phyloP scores from a whole-genome alignment of 2,797 vertebrate genomes.

The Pseudochromis fuscus region DNA sequence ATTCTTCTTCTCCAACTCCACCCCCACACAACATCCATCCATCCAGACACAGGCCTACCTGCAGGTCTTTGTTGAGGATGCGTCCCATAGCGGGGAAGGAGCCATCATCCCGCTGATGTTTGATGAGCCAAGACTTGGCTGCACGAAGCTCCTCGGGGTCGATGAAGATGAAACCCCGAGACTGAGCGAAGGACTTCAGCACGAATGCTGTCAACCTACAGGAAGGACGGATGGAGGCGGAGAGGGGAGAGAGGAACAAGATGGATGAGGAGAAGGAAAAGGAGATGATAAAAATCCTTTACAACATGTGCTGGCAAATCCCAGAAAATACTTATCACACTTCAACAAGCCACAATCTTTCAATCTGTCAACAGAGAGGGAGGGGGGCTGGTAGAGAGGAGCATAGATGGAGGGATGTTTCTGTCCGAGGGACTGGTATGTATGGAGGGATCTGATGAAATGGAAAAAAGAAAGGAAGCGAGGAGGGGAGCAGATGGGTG shows the following conservation, averaged over 20 bases:
- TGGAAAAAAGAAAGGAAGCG: constrained; percentile 48
- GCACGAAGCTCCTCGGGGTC: constrained; percentile 90
- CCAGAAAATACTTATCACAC: constrained; percentile 49
- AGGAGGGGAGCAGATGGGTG: constrained; percentile 51
- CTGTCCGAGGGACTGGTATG: constrained; percentile 48
- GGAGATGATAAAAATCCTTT: constrained; percentile 29
- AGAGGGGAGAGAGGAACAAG: neutral
- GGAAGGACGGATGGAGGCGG: constrained; percentile 24
- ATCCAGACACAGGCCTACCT: constrained; percentile 81
- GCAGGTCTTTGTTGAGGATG: constrained; percentile 95
- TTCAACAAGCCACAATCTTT: constrained; percentile 45
- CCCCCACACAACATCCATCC: neutral
- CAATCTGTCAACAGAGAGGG: constrained; percentile 49
- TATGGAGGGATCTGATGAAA: constrained; percentile 55
- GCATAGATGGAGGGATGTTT: constrained; percentile 48
- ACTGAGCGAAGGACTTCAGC: constrained; percentile 95
- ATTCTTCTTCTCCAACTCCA: too few species aligned
- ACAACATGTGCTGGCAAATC: constrained; percentile 56
- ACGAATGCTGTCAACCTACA: constrained; percentile 95
- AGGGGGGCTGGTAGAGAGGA: constrained; percentile 17
- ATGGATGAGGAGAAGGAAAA: neutral
- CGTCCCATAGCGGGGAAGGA: constrained; percentile 94
- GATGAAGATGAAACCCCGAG: constrained; percentile 93
- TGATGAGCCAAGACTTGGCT: constrained; percentile 93
- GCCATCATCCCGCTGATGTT: constrained; percentile 90